Conservation (phyloP, 1,140 invertebrate species). For the Meloidogyne chitwoodi region DNA sequence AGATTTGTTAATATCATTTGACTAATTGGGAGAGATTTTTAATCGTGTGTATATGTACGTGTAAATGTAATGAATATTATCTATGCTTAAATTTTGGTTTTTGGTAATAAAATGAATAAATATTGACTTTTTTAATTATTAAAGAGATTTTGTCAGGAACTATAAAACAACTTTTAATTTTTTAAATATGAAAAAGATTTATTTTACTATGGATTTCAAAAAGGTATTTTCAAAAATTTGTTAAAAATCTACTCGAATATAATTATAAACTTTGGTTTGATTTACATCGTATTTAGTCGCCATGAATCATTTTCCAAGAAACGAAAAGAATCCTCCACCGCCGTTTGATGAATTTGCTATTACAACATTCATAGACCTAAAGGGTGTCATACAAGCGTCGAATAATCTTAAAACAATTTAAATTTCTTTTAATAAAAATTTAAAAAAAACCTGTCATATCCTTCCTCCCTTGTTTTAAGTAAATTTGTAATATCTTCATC, state of each 20-base stretch:
- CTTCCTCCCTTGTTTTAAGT: conserved; percentile 25
- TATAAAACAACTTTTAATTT: too few relatives aligned
- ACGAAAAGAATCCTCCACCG: not conserved
- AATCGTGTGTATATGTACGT: not conserved
- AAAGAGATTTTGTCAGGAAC: too few relatives aligned
- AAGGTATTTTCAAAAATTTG: too few relatives aligned
- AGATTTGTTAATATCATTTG: conserved; percentile 30
- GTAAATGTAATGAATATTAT: not conserved
- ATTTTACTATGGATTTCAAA: not conserved
- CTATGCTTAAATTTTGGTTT: too few relatives aligned
- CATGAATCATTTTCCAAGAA: not conserved
- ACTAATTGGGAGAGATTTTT: conserved; percentile 3
- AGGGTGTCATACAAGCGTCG: conserved; percentile 22
- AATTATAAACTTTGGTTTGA: not conserved
- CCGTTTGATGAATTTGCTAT: conserved; percentile 20
- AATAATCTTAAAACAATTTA: conserved; percentile 1
- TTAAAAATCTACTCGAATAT: too few relatives aligned
- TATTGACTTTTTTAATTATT: too few relatives aligned
- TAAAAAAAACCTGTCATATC: conserved; percentile 19
- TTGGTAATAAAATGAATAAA: not conserved
- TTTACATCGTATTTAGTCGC: not conserved
- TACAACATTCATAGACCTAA: not conserved
- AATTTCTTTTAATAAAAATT: not conserved
- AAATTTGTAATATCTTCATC: conserved; percentile 23
- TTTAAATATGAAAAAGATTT: not conserved